Conservation (phyloP, 2,888 invertebrate species). For the Asteroscopus sphinx region DNA sequence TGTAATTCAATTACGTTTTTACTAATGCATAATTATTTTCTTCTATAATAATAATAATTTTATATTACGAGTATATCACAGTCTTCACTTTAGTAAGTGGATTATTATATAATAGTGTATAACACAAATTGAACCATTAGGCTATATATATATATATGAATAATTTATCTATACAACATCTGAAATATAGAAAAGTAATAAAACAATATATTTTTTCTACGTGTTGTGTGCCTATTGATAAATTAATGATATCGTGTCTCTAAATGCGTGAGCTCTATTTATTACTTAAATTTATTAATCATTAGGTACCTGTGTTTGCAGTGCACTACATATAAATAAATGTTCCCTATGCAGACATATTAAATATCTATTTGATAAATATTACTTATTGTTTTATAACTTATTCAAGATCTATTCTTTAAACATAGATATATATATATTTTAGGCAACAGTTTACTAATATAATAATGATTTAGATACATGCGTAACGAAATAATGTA, state of each 20-base stretch:
- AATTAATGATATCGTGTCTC: constrained; percentile 46
- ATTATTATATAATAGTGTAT: constrained; percentile 72
- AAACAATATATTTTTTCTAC: constrained; percentile 46
- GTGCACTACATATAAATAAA: constrained; percentile 62
- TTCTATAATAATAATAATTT: constrained; percentile 72
- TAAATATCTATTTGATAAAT: constrained; percentile 36
- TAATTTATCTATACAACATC: constrained; percentile 48
- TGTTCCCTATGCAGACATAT: constrained; percentile 37
- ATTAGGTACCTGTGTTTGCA: constrained; percentile 59
- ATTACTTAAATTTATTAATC: constrained; percentile 47
- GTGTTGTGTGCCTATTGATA: constrained; percentile 55
- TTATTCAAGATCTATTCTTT: constrained; percentile 37
- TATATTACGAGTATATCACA: constrained; percentile 88
- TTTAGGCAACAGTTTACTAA: constrained; percentile 58
- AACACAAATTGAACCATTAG: constrained; percentile 66
- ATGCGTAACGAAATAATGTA: constrained; percentile 30
- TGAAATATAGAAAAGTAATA: constrained; percentile 44
- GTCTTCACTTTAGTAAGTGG: constrained; percentile 88
- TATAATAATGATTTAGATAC: constrained; percentile 42
- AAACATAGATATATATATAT: constrained; percentile 46
- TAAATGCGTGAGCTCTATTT: constrained; percentile 48
- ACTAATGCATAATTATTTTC: constrained; percentile 80
- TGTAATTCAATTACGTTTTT: constrained; percentile 71
- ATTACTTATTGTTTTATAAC: constrained; percentile 44
- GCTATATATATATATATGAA: constrained; percentile 34